Evolutionary conservation across 1,140 invertebrate genomes (phyloP), one percentile per base, ranked within the genome.

Genomic region (Eumeta japonica): DNA sequence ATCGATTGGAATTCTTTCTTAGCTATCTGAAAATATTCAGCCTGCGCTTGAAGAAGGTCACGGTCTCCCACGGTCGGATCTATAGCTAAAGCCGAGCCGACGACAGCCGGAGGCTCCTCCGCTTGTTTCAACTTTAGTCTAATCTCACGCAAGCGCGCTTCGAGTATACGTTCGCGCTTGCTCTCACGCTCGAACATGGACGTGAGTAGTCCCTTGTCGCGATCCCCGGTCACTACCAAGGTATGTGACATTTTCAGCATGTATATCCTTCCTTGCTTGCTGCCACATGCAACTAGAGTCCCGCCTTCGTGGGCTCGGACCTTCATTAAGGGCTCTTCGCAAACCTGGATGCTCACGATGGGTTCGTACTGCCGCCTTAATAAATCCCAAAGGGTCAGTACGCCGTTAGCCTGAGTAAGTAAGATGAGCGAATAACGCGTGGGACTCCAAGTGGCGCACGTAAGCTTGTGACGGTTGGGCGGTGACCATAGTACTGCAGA

Each of bases 101-200:
- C 29, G 3, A 46, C 39, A 11, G 36, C 46, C 2, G 51, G 41
- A 37, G 54, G 47, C 35, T 58, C 55, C 31, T 58, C 59, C 17
- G 54, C 57, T 43, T 63, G 58, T 13, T 57, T 50, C 60, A 80
- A 76, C 65, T 85, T 85, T 7, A 92, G 66, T 20, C 87, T 79
- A 36, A 87, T 73, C 61, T 92, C 89, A 30, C 89, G 78, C 46
- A 86, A 86, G 53, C 92, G 83, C n/a, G 90, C 85, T 65, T 97
- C 94, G 44, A 96, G 79, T 32, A 95, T 93, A 66, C 94, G 94
- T 64, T 96, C 93, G 35, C 93, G 78, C 35, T 88, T 83, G 40
- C 85, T 89, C 77, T 97, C 94, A 37, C 93, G 77, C 46, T 96
- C 92, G 59, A 96, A 83, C 77, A 93, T 83, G 4, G 11, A 7